These are phyloP conservation scores for Brachionus paranguensis DNA, from an alignment of 1,140 invertebrate genomes.

Conservation along the genomic window DNA sequence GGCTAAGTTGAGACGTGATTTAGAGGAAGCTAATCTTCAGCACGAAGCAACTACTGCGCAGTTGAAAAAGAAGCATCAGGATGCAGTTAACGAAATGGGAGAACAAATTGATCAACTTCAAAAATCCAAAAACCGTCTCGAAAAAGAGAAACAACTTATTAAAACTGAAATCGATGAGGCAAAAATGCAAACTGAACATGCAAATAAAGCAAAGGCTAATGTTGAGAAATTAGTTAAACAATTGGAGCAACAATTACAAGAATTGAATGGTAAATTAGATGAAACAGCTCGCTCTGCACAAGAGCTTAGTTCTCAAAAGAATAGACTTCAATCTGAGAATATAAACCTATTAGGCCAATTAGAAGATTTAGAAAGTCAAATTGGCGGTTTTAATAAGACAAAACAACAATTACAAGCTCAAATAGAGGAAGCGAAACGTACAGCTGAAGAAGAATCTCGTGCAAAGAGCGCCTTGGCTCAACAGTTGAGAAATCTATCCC, in stretches of 20 bases:
- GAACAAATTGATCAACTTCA: constrained; percentile 98
- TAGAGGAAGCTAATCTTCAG: constrained; percentile 96
- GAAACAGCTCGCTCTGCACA: background rate
- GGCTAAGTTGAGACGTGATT: constrained; percentile 90
- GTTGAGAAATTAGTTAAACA: constrained; percentile 95
- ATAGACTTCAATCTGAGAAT: constrained; percentile 24
- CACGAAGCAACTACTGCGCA: constrained; percentile 97
- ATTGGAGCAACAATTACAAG: constrained; percentile 84
- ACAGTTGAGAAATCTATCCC: constrained; percentile 73
- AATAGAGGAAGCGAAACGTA: constrained; percentile 45
- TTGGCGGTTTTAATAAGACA: background rate
- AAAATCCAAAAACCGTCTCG: constrained; percentile 81
- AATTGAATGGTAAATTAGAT: constrained; percentile 71
- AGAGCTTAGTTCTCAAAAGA: constrained; percentile 27
- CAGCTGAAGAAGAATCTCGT: constrained; percentile 50
- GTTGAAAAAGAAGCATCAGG: constrained; percentile 94
- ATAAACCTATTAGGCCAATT: constrained; percentile 29
- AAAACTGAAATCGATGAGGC: constrained; percentile 89
- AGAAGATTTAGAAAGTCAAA: constrained; percentile 31
- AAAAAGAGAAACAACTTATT: constrained; percentile 54
- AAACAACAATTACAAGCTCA: constrained; percentile 37
- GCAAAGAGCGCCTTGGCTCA: constrained; percentile 41
- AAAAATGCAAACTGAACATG: constrained; percentile 74
- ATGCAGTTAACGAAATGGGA: constrained; percentile 88
- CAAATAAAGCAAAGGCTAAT: constrained; percentile 84